Conservation (phyloP, 2,113 vertebrate species). For the Circaetus gallicus region DNA sequence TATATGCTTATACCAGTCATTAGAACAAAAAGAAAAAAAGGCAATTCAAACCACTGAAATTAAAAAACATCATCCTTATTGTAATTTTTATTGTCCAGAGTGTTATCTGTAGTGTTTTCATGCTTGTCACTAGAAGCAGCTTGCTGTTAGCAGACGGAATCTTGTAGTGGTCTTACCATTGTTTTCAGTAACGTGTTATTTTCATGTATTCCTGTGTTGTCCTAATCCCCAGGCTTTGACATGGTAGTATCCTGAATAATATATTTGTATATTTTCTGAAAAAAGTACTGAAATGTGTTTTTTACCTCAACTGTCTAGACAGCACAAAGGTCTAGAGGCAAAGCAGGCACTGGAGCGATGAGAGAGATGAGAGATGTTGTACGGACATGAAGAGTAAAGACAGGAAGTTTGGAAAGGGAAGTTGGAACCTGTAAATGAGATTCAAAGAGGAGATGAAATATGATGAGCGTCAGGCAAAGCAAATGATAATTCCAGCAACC, state of each 20-base stretch:
- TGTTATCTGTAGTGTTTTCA: not conserved
- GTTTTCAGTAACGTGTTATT: not conserved
- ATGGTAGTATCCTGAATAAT: not conserved
- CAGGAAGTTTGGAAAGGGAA: not conserved
- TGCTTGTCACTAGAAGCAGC: not conserved
- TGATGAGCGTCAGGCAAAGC: not conserved
- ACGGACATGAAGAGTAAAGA: not conserved
- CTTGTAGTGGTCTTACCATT: not conserved
- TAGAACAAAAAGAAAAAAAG: not conserved
- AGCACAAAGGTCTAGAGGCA: not conserved
- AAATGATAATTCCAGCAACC: slow-evolving; percentile 48
- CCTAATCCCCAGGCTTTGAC: not conserved
- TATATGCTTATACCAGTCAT: not conserved
- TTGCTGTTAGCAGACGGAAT: not conserved
- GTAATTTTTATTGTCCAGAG: not conserved
- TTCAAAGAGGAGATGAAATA: not conserved
- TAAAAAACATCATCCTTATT: not conserved
- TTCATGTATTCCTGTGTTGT: not conserved
- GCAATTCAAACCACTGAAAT: not conserved
- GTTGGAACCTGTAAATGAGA: not conserved
- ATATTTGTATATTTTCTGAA: not conserved
- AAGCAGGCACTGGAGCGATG: not conserved
- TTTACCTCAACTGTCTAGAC: not conserved
- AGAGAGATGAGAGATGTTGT: not conserved
- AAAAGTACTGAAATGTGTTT: not conserved